phyloP scores from a whole-genome alignment of 2,797 vertebrate species.

The Austrolebias charrua region DNA sequence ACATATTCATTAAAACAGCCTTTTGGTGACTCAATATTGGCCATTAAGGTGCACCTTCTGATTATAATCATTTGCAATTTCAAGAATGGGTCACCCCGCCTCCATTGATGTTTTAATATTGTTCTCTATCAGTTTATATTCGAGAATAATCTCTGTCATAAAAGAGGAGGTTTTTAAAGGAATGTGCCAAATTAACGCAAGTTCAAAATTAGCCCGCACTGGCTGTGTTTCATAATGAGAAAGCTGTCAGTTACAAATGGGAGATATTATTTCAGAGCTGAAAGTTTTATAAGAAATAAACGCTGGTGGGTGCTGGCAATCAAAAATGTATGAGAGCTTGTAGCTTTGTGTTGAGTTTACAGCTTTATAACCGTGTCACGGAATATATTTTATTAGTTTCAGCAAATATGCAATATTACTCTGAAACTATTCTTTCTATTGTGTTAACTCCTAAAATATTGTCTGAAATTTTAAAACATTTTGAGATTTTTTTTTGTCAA shows the following conservation, averaged over 20 bases:
- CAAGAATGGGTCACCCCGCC: constrained; percentile 65
- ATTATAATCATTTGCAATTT: constrained; percentile 79
- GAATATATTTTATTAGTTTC: neutral
- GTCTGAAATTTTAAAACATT: too few species aligned
- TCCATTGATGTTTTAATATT: constrained; percentile 69
- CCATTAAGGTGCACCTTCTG: constrained; percentile 77
- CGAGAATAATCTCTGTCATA: constrained; percentile 76
- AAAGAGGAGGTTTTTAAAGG: constrained; percentile 69
- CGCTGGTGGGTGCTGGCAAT: constrained; percentile 41
- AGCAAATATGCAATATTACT: neutral
- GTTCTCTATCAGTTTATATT: constrained; percentile 76
- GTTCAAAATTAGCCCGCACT: constrained; percentile 73
- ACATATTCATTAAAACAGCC: constrained; percentile 77
- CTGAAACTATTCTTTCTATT: neutral
- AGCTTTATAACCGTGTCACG: constrained; percentile 15
- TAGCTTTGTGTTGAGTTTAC: constrained; percentile 31
- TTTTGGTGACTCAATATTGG: constrained; percentile 70
- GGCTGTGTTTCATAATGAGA: constrained; percentile 53
- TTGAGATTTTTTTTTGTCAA: neutral
- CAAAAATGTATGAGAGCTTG: constrained; percentile 56
- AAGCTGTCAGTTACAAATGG: constrained; percentile 61
- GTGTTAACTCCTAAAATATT: too few species aligned
- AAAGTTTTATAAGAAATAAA: constrained; percentile 60
- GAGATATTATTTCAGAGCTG: constrained; percentile 39
- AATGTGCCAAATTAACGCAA: constrained; percentile 66